Evolutionary conservation across 2,888 invertebrate species (phyloP).

Genomic region (Epistrophe eligans): DNA sequence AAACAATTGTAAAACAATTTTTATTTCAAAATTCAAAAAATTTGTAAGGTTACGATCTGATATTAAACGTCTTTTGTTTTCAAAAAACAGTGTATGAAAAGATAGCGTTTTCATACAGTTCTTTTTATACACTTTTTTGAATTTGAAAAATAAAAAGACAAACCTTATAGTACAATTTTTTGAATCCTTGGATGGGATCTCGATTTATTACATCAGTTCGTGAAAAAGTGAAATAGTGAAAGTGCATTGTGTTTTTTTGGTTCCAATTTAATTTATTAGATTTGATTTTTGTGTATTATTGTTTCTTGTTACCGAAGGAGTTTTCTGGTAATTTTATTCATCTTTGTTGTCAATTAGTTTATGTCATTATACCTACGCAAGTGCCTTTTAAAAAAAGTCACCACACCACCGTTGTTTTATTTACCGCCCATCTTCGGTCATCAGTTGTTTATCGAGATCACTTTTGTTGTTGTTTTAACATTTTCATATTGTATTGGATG

Average conservation of each 20-base stretch:
- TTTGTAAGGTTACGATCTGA: no score
- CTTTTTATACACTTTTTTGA: no score
- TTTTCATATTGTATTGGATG: conserved; percentile 12
- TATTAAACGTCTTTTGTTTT: no score
- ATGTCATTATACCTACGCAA: background rate
- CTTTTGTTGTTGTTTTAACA: conserved; percentile 2
- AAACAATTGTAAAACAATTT: no score
- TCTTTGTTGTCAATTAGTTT: background rate
- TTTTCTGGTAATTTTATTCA: background rate
- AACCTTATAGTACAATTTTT: background rate
- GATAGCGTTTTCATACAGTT: background rate
- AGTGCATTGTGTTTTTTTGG: background rate
- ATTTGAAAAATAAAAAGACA: background rate
- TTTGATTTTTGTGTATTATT: background rate
- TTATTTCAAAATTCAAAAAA: no score
- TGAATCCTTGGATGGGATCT: background rate
- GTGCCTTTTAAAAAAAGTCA: background rate
- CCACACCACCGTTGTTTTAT: background rate
- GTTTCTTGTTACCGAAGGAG: background rate
- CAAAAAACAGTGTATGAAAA: background rate
- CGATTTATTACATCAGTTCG: background rate
- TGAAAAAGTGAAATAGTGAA: background rate
- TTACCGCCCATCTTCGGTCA: background rate
- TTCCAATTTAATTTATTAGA: background rate
- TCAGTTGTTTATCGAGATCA: background rate